Evolutionary conservation across 2,888 invertebrate genomes (phyloP), one percentile per base, ranked within the genome.

Genomic region (Sicus ferrugineus): DNA sequence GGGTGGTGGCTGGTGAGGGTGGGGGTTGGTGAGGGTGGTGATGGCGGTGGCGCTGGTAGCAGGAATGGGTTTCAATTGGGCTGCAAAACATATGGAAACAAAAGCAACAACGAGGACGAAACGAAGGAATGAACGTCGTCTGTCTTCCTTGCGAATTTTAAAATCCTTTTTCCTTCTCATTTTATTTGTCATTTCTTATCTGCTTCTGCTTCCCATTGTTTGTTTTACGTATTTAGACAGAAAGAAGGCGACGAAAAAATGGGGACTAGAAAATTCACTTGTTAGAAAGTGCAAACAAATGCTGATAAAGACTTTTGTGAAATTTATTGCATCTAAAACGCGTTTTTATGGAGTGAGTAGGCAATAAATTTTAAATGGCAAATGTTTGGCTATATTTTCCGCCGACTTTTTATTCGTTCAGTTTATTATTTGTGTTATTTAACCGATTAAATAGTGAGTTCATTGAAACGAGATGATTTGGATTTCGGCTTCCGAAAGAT

Each of bases 241-340:
- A 16, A 61, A 34, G 26, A n/a, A 61, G 42, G 23, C 14, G 23
- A 46, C 14, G 14, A 46, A 42, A 26, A 61, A 14, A 23, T 14
- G 26, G 21, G 14, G 14, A 21, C 56, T 26, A 28, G 56, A 9
- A 16, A 23, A 56, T 16, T 19, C 19, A 28, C 26, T n/a, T 26
- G 11, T 30, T 16, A 16, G 78, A 78, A 80, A 82, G 77, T 78
- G 80, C 78, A 81, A 80, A 80, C 79, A 80, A 81, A 73, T 73
- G 71, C 58, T 72, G 75, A 75, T 74, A 81, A 80, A 16, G 23
- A 42, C 16, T 34, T 19, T 61, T 34, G 42, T 28, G 38, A 61
- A 61, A 61, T 61, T 61, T 77, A 81, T 77, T 77, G 77, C 72
- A 71, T 73, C 73, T 69, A 73, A 74, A 70, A 73, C 67, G 72